Evolutionary conservation across 2,797 vertebrate species (phyloP).

Genomic region (Paguma larvata): DNA sequence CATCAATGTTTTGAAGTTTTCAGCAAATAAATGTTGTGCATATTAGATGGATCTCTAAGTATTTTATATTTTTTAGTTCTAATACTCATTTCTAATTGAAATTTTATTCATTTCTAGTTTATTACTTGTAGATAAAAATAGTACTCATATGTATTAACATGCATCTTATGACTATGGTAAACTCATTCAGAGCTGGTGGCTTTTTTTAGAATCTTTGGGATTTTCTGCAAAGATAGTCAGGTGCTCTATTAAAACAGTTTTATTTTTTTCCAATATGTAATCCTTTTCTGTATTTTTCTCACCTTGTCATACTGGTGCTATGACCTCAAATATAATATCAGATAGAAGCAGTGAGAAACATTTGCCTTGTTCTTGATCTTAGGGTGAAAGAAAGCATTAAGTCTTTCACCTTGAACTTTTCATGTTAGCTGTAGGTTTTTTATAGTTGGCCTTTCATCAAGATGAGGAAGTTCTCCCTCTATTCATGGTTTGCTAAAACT

Average conservation of each 20-base stretch:
- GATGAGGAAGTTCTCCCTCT: not conserved
- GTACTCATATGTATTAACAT: not conserved
- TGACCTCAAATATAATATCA: not conserved
- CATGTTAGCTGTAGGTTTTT: not conserved
- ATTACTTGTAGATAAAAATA: not conserved
- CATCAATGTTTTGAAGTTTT: not conserved
- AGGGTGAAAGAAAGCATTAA: not conserved
- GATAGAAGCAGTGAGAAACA: not conserved
- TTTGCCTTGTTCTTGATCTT: not conserved
- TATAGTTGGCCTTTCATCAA: not conserved
- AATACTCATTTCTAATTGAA: not conserved
- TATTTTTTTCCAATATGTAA: not conserved
- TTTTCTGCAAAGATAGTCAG: not conserved
- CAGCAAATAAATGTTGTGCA: not conserved
- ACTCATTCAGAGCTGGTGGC: not conserved
- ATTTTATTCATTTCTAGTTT: not conserved
- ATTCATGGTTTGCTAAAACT: not conserved
- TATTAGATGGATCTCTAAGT: not conserved
- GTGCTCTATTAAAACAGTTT: not conserved
- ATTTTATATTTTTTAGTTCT: not conserved
- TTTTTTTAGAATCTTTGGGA: not conserved
- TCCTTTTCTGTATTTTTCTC: not conserved
- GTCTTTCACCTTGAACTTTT: not conserved
- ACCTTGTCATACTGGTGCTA: not conserved
- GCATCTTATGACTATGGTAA: not conserved